phyloP scores from a whole-genome alignment of 2,113 vertebrate genomes.

The Melanotaenia duboulayi region DNA sequence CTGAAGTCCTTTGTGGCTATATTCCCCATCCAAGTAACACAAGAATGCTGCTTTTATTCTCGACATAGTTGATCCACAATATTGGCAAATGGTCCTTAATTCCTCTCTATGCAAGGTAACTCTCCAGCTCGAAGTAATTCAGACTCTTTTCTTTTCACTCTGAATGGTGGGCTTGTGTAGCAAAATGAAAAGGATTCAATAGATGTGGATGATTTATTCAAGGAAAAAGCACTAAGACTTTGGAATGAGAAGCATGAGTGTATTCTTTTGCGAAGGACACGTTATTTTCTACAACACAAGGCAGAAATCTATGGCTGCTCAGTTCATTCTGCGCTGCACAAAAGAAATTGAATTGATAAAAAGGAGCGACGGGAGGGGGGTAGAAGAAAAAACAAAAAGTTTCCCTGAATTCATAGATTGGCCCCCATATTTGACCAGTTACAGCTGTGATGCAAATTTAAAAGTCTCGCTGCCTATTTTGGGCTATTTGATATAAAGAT shows the following conservation, averaged over 20 bases:
- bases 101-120: conserved; percentile 82
- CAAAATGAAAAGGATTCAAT: conserved; percentile 82
- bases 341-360: conserved; percentile 62
- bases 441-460: conserved; percentile 15
- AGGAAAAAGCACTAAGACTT: conserved; percentile 79
- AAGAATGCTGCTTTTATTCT: conserved; percentile 84
- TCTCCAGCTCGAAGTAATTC: conserved; percentile 84
- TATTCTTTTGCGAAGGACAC: conserved; percentile 82
- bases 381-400: background rate
- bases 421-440: conserved; percentile 11
- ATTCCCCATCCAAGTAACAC: conserved; percentile 85
- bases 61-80: conserved; percentile 84
- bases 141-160: conserved; percentile 77
- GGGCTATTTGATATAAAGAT: background rate
- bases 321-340: conserved; percentile 66
- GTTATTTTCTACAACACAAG: conserved; percentile 74
- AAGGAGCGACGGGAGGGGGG: conserved; percentile 18
- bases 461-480: conserved; percentile 8
- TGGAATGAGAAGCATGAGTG: conserved; percentile 76
- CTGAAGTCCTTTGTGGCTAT: conserved; percentile 84
- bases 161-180: conserved; percentile 80
- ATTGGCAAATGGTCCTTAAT: conserved; percentile 87
- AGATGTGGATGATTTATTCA: conserved; percentile 85
- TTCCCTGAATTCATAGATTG: conserved; percentile 26
- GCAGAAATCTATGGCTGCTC: conserved; percentile 72